A percentile compares a stretch with the other conserved stretches of the same genome.
phyloP scores from a whole-genome alignment of 1,140 invertebrate genomes.

The Kradibia gibbosae region DNA sequence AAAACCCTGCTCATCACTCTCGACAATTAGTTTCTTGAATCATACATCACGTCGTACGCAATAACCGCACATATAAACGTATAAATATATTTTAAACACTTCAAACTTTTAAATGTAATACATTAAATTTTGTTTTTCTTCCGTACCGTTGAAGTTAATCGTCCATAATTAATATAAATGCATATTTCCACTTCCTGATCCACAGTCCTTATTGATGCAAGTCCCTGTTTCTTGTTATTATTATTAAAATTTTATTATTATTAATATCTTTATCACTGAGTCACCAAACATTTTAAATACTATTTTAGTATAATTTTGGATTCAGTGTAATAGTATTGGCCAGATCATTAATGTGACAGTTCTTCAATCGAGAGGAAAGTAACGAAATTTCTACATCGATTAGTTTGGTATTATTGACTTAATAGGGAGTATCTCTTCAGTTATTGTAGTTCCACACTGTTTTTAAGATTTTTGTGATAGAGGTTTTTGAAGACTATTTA shows the following conservation, averaged over 20 bases:
- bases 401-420: too few relatives aligned
- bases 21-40: background rate
- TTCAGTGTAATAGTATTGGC: too few relatives aligned
- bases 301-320: background rate
- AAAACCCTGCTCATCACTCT: background rate
- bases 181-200: background rate
- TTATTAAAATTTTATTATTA: background rate
- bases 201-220: background rate
- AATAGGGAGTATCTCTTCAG: too few relatives aligned
- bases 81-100: slow-evolving; percentile 4
- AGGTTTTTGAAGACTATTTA: too few relatives aligned
- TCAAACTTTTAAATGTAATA: background rate
- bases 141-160: background rate
- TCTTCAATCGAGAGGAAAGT: too few relatives aligned
- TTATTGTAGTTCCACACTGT: too few relatives aligned
- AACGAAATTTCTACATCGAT: too few relatives aligned
- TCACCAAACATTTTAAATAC: background rate
- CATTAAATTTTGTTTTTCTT: slow-evolving; percentile 1
- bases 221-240: background rate
- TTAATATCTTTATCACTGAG: background rate
- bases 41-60: background rate
- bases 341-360: too few relatives aligned
- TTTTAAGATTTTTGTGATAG: too few relatives aligned
- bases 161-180: background rate
- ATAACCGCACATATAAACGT: background rate